Percentiles rank a stretch among this genome's conserved stretches.
Evolutionary conservation across 2,113 vertebrate genomes (phyloP).

Genomic region (Pampusana beccarii): DNA sequence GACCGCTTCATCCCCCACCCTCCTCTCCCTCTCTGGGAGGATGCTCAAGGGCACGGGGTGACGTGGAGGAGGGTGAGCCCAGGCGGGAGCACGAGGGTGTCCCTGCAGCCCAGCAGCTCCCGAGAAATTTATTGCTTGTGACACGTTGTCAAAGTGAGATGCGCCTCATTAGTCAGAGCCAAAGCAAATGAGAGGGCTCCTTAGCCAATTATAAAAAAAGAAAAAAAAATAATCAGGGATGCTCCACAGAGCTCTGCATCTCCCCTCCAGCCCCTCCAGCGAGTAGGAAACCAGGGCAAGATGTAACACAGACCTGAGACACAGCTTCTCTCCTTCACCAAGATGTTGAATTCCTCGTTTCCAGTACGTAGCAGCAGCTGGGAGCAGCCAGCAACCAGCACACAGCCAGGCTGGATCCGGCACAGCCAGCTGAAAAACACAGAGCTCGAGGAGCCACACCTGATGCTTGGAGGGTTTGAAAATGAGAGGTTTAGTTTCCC

Average conservation of each 20-base stretch:
- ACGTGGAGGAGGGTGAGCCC: not conserved
- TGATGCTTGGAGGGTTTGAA: not conserved
- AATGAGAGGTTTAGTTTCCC: not conserved
- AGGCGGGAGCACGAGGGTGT: not conserved
- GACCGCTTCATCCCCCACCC: not conserved
- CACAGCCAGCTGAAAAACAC: not conserved
- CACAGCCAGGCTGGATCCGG: not conserved
- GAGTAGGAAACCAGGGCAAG: not conserved
- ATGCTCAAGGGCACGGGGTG: not conserved
- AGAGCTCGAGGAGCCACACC: not conserved
- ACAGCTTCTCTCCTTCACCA: not conserved
- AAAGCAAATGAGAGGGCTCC: not conserved
- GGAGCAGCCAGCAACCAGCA: not conserved
- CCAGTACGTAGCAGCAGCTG: not conserved
- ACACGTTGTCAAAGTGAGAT: constrained; percentile 10
- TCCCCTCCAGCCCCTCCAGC: rapidly evolving
- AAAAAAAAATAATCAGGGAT: not conserved
- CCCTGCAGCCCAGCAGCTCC: not conserved
- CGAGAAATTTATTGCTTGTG: constrained; percentile 36
- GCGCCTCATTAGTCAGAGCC: constrained; percentile 1
- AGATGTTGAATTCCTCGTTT: not conserved
- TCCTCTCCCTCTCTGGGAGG: not conserved
- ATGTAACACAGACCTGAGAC: not conserved
- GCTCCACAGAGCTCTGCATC: not conserved
- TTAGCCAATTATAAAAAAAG: constrained; percentile 22